Percentiles rank a stretch among this genome's conserved stretches.
These are phyloP conservation scores for human (Homo sapiens) DNA, from an alignment of 2,113 vertebrate species.

Conservation along the genomic window DNA sequence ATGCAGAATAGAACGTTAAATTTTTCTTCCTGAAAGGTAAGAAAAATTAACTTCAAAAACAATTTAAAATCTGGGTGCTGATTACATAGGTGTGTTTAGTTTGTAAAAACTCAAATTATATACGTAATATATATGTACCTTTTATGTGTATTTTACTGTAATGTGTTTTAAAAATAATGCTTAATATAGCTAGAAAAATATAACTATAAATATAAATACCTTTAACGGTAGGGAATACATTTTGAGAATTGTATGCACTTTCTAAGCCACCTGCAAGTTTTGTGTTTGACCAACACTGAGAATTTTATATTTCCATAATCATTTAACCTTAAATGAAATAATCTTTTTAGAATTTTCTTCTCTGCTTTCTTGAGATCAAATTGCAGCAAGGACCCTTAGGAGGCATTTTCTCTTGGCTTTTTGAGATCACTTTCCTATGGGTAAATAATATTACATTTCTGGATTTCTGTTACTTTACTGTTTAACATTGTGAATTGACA, in stretches of 20 bases:
- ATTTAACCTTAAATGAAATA: neutral
- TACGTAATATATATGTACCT: neutral
- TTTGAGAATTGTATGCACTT: conserved; percentile 28
- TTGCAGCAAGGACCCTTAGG: neutral
- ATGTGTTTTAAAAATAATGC: neutral
- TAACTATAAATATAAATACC: conserved; percentile 36
- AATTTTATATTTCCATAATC: conserved; percentile 20
- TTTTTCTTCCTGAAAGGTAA: neutral
- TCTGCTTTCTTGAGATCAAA: conserved; percentile 24
- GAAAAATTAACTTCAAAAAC: conserved; percentile 27
- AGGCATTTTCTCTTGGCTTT: conserved; percentile 13
- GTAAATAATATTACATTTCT: neutral
- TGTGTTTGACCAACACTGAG: neutral
- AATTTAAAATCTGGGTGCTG: neutral
- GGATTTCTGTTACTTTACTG: neutral
- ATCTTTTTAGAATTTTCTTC: neutral
- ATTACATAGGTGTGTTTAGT: neutral
- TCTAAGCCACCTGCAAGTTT: neutral
- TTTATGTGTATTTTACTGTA: conserved; percentile 1
- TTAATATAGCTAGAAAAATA: conserved; percentile 15
- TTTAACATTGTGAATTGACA: neutral
- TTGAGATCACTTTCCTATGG: neutral
- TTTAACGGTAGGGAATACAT: neutral
- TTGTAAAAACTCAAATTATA: conserved; percentile 18
- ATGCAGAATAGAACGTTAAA: neutral